phyloP scores from a whole-genome alignment of 2,888 invertebrate genomes.

The Tuta absoluta region DNA sequence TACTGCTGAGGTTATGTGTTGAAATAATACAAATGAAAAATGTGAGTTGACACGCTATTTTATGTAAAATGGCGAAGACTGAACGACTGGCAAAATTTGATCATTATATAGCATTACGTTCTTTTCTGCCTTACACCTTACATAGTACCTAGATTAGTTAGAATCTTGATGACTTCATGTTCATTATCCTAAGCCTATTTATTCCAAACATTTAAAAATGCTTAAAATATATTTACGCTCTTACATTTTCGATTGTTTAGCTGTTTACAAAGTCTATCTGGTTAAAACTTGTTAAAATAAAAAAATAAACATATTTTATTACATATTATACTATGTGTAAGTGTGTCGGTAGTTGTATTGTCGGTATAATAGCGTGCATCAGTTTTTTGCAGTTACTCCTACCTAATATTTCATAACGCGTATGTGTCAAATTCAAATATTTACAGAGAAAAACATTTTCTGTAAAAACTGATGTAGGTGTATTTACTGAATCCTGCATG shows the following conservation, averaged over 20 bases:
- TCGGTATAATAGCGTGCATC: conserved; percentile 27
- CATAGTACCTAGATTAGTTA: background rate
- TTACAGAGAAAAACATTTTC: background rate
- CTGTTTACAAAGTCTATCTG: conserved; percentile 75
- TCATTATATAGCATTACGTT: background rate
- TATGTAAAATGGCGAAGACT: conserved; percentile 1
- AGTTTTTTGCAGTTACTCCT: background rate
- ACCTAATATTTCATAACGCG: no score
- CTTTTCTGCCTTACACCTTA: background rate
- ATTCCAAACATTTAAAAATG: conserved; percentile 38
- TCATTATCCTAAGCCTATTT: conserved; percentile 38
- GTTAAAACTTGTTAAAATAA: conserved; percentile 58
- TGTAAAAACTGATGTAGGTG: conserved; percentile 11
- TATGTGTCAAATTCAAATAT: background rate
- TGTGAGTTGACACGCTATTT: background rate
- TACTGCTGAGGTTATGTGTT: background rate
- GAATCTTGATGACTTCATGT: conserved; percentile 33
- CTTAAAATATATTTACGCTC: conserved; percentile 54
- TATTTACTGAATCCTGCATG: background rate
- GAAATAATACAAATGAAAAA: background rate
- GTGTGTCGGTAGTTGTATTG: conserved; percentile 57
- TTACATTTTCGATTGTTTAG: conserved; percentile 62
- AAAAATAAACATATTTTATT: conserved; percentile 69
- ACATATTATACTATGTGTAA: conserved; percentile 58
- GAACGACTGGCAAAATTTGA: background rate